Evolutionary conservation across 2,888 invertebrate species (phyloP), one percentile per base, ranked within the genome.

Genomic region (Tachina lurida): DNA sequence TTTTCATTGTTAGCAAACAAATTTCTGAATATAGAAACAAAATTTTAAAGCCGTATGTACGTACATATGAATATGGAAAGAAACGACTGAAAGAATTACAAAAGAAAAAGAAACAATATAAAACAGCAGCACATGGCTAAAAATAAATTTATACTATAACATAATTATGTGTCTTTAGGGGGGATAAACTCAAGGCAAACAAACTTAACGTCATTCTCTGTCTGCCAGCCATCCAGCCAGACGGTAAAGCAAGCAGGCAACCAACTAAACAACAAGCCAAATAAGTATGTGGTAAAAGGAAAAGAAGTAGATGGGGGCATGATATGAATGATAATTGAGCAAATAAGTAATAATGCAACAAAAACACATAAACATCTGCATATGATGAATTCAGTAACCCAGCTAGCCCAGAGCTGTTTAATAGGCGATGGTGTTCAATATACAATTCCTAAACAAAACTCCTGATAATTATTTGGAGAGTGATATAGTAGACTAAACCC

Each of bases 1-100:
- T 65, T 84, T 86, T 76, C 19, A 67, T 41, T 45, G 10, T 49
- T 19, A 3, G 10, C 5, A 85, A 56, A 60, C 31, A 73, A 67
- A 68, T 62, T 56, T 54, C 45, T 43, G 8, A 58, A 67, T 22
- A 22, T 15, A 5, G 43, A 41, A 49, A 73, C 41, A 31, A 31
- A 54, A 70, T 47, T 63, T 49, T 39, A 79, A 78, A 52, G 5
- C 31, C 31, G 31, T 31, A 7, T 31, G 31, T 31, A 7, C 7
- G 31, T 31, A 4, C 31, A 7, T 31, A 31, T 7, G 43, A 12
- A 65, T 62, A 75, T 74, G 31, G 41, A 52, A 62, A 62, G 10
- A 45, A 54, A 62, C 22, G 9, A 43, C 17, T 13, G 10, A 63
- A 45, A 65, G 0, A 45, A 56, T 31, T 31, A 31, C 31, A 31